phyloP scores from a whole-genome alignment of 2,888 invertebrate species.

The Epistrophella euchroma region DNA sequence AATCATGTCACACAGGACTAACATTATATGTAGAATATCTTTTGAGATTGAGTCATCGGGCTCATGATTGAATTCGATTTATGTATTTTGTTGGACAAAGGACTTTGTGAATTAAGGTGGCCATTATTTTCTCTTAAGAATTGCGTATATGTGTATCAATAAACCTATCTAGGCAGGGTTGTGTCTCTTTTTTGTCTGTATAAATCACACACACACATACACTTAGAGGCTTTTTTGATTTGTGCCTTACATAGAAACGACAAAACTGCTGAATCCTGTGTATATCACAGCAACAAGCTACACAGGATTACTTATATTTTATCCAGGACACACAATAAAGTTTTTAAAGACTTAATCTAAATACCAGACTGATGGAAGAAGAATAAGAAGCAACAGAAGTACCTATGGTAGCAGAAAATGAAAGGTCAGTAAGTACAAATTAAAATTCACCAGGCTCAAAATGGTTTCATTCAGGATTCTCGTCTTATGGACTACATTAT shows the following conservation, averaged over 20 bases:
- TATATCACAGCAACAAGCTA: constrained; percentile 45
- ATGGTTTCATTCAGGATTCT: constrained; percentile 13
- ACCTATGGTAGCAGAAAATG: constrained; percentile 14
- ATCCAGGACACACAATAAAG: constrained; percentile 32
- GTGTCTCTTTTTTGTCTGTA: constrained; percentile 39
- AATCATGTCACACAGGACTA: constrained; percentile 62
- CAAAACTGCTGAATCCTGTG: constrained; percentile 31
- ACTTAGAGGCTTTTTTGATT: constrained; percentile 34
- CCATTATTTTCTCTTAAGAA: constrained; percentile 44
- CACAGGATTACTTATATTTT: constrained; percentile 65
- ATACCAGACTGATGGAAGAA: neutral
- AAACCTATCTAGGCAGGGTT: neutral
- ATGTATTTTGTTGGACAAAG: constrained; percentile 43
- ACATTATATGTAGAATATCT: constrained; percentile 21
- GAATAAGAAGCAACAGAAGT: no score
- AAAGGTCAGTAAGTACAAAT: constrained; percentile 61
- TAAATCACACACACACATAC: constrained; percentile 13
- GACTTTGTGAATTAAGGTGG: constrained; percentile 6
- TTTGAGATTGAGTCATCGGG: constrained; percentile 58
- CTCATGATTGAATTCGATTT: constrained; percentile 64
- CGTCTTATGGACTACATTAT: constrained; percentile 3
- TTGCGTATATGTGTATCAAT: constrained; percentile 43
- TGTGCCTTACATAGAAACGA: neutral
- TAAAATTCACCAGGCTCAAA: constrained; percentile 53
- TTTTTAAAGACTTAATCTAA: constrained; percentile 53